Percentiles rank a stretch among this genome's conserved stretches.
Evolutionary conservation across 2,797 vertebrate genomes (phyloP).

Genomic region (Scolopax rusticola): DNA sequence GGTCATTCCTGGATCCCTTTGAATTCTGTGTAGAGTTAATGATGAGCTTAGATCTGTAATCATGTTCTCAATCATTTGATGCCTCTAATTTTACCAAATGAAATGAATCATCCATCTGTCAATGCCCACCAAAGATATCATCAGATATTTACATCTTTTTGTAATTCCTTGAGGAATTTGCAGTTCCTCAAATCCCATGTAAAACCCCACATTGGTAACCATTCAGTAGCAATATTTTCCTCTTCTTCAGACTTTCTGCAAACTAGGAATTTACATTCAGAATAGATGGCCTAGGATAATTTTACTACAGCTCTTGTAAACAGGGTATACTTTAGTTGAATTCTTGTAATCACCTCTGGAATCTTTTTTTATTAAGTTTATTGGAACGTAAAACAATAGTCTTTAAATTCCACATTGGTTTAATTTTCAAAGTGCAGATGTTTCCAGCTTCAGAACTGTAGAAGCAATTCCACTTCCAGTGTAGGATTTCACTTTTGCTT

Average conservation of each 20-base stretch:
- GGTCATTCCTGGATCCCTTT: background rate
- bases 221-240: background rate
- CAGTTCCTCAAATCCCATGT: background rate
- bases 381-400: background rate
- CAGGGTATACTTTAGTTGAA: background rate
- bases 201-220: background rate
- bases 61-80: background rate
- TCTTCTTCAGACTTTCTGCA: background rate
- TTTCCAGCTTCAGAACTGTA: background rate
- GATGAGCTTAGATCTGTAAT: background rate
- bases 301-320: background rate
- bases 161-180: background rate
- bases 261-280: background rate
- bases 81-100: background rate
- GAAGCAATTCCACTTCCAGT: background rate
- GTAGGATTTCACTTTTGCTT: background rate
- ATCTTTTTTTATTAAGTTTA: background rate
- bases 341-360: background rate
- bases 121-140: background rate
- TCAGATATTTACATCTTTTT: background rate
- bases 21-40: background rate
- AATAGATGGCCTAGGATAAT: background rate
- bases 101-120: background rate
- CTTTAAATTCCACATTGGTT: background rate
- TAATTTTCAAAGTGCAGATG: background rate